Evolutionary conservation across 2,113 vertebrate genomes (phyloP).

Genomic region (Zapus hudsonius): DNA sequence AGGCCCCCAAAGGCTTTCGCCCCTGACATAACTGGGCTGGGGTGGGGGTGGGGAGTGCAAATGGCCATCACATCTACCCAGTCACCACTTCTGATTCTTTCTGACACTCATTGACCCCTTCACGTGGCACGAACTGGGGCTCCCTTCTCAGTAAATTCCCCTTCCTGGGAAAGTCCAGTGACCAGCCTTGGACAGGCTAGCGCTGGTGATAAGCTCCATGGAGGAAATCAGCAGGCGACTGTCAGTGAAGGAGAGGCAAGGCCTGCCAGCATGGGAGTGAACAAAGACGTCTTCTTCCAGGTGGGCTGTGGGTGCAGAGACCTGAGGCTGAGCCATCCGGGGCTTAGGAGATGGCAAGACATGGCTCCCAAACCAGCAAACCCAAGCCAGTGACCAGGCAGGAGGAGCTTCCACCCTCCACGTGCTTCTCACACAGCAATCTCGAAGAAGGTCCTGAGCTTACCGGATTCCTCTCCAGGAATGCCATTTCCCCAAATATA

Average conservation of each 20-base stretch:
- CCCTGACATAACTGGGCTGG: too few relatives aligned
- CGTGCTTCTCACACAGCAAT: neutral
- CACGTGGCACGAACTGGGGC: accelerated
- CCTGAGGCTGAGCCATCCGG: neutral
- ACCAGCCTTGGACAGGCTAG: accelerated
- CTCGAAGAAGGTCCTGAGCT: neutral
- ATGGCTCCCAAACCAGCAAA: neutral
- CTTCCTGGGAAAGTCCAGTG: too few relatives aligned
- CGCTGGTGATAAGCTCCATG: accelerated
- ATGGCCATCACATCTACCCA: accelerated
- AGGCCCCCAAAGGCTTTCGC: too few relatives aligned
- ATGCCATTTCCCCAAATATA: neutral
- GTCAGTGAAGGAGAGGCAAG: neutral
- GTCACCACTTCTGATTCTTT: neutral
- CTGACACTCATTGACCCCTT: accelerated
- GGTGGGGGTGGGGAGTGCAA: accelerated
- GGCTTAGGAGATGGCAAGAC: neutral
- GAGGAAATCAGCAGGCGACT: too few relatives aligned
- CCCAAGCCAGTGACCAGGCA: neutral
- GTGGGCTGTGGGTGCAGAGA: neutral
- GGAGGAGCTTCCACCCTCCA: neutral
- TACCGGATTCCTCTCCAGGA: neutral
- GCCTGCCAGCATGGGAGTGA: too few relatives aligned
- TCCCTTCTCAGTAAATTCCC: too few relatives aligned
- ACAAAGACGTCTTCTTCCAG: too few relatives aligned